These are phyloP conservation scores for Phalacrocorax pelagicus DNA, from an alignment of 2,113 vertebrate genomes.

Conservation along the genomic window DNA sequence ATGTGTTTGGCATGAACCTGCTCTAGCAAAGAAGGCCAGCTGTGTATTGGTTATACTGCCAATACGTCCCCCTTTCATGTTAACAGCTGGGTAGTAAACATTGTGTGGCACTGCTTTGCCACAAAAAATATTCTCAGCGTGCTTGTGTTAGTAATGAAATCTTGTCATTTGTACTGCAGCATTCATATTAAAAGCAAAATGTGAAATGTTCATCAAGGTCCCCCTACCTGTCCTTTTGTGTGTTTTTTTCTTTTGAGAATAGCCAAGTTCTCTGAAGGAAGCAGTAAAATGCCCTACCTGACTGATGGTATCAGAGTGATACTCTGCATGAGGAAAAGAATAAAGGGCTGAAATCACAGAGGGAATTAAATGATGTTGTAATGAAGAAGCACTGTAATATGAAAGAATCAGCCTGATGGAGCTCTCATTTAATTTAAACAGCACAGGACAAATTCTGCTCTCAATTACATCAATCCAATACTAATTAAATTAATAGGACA, in stretches of 20 bases:
- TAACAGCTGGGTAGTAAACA: conserved; percentile 55
- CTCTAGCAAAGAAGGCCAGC: conserved; percentile 17
- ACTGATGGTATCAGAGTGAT: neutral
- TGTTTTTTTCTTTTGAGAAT: neutral
- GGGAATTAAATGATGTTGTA: conserved; percentile 10
- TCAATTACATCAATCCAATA: conserved; percentile 34
- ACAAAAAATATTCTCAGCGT: neutral
- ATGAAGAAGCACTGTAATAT: conserved; percentile 21
- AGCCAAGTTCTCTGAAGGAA: neutral
- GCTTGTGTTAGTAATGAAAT: neutral
- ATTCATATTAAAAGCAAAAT: conserved; percentile 34
- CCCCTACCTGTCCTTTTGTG: fast-evolving
- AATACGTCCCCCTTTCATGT: neutral
- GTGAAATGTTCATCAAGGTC: neutral
- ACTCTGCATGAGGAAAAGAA: neutral
- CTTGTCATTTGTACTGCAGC: neutral
- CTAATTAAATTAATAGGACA: conserved; percentile 51
- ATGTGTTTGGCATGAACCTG: conserved; percentile 62
- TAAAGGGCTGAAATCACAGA: neutral
- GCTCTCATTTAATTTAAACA: conserved; percentile 24
- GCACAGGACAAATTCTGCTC: conserved; percentile 6
- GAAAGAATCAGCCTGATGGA: conserved; percentile 38
- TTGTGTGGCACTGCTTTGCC: neutral
- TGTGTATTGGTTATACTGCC: conserved; percentile 42
- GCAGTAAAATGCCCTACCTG: neutral